Evolutionary conservation across 2,113 vertebrate species (phyloP).

Genomic region (Taxidea taxus): DNA sequence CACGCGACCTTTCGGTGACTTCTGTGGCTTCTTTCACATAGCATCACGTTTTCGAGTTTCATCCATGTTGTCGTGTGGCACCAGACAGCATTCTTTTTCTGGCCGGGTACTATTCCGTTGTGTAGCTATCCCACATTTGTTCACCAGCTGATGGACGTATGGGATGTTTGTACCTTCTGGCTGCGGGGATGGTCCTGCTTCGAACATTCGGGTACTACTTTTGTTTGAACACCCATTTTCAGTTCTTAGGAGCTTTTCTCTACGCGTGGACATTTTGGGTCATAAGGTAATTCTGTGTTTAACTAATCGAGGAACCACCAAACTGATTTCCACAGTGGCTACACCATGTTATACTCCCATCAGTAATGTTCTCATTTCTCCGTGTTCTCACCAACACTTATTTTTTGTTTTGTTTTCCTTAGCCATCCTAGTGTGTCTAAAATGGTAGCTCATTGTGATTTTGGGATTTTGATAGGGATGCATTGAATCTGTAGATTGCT

Average conservation of each 20-base stretch:
- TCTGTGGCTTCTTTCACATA: neutral
- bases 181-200: neutral
- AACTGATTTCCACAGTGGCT: neutral
- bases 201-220: neutral
- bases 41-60: neutral
- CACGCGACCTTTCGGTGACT: neutral
- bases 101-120: neutral
- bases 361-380: neutral
- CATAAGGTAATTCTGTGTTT: neutral
- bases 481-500: neutral
- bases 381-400: neutral
- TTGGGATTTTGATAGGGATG: neutral
- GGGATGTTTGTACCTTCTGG: neutral
- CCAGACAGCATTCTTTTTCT: neutral
- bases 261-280: neutral
- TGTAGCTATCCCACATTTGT: accelerated
- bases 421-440: neutral
- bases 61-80: neutral
- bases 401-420: neutral
- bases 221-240: neutral
- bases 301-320: neutral
- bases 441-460: neutral
- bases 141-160: no score
- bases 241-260: neutral
- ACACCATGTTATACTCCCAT: neutral